Conservation (phyloP, 1,140 invertebrate species). For the Asbolus verrucosus region DNA sequence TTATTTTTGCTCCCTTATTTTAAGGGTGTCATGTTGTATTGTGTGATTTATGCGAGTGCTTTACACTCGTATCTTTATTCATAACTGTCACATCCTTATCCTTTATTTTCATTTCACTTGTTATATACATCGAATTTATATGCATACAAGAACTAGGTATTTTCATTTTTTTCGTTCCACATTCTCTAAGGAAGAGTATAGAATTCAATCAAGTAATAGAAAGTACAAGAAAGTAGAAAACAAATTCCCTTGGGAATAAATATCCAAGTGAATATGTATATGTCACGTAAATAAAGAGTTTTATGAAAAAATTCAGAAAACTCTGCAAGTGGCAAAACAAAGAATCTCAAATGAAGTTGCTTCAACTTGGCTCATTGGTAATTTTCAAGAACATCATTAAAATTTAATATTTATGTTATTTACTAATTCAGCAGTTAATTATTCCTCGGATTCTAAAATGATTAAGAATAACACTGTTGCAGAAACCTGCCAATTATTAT, state of each 20-base stretch:
- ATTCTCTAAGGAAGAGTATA: background rate
- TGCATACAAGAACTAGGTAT: background rate
- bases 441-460: no score
- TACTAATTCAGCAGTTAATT: no score
- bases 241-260: background rate
- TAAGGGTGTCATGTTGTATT: slow-evolving; percentile 3
- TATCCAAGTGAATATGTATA: background rate
- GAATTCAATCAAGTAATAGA: slow-evolving; percentile 14
- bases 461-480: no score
- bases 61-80: slow-evolving; percentile 25
- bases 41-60: slow-evolving; percentile 26
- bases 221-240: no score
- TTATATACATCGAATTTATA: slow-evolving; percentile 14
- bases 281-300: background rate
- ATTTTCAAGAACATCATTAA: no score
- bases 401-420: no score
- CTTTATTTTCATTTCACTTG: slow-evolving; percentile 36
- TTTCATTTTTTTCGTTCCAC: slow-evolving; percentile 7
- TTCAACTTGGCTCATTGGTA: no score
- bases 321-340: no score
- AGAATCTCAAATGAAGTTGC: no score
- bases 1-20: slow-evolving; percentile 30
- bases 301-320: background rate
- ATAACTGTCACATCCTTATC: slow-evolving; percentile 32
- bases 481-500: no score